Conservation (phyloP, 1,140 invertebrate species). For the Drosophila nigrodunni region DNA sequence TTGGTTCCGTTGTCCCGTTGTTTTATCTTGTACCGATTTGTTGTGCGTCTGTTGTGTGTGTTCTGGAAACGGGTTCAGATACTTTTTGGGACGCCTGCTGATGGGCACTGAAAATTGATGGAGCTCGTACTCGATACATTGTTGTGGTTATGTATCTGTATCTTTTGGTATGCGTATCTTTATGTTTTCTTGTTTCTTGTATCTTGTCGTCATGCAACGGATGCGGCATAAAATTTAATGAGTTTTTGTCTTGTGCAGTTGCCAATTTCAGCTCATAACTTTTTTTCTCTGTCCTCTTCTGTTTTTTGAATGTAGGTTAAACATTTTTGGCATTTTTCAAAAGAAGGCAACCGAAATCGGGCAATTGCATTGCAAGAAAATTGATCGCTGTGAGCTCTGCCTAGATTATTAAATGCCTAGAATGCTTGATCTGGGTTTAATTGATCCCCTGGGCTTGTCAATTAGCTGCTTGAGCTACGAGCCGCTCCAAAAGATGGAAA, state of each 20-base stretch:
- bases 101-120: slow-evolving; percentile 54
- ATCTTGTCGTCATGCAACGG: slow-evolving; percentile 25
- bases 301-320: not conserved
- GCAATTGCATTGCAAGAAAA: slow-evolving; percentile 63
- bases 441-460: slow-evolving; percentile 78
- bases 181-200: slow-evolving; percentile 48
- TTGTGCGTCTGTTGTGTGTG: slow-evolving; percentile 2
- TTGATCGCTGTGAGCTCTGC: not conserved
- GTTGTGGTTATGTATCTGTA: slow-evolving; percentile 46
- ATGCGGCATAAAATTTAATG: slow-evolving; percentile 72
- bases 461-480: slow-evolving; percentile 62
- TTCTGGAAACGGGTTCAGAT: slow-evolving; percentile 25
- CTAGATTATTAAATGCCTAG: slow-evolving; percentile 9
- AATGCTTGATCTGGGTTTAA: slow-evolving; percentile 44
- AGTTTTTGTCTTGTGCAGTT: slow-evolving; percentile 52
- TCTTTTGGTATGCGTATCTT: slow-evolving; percentile 52
- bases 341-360: slow-evolving; percentile 69
- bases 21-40: slow-evolving; percentile 16
- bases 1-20: slow-evolving; percentile 26
- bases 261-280: slow-evolving; percentile 59
- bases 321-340: slow-evolving; percentile 1
- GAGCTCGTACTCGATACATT: slow-evolving; percentile 20
- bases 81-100: slow-evolving; percentile 17
- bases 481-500: slow-evolving; percentile 18
- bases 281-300: not conserved